Evolutionary conservation across 2,797 vertebrate species (phyloP), one percentile per base, ranked within the genome.

Genomic region (Meda fulgida): DNA sequence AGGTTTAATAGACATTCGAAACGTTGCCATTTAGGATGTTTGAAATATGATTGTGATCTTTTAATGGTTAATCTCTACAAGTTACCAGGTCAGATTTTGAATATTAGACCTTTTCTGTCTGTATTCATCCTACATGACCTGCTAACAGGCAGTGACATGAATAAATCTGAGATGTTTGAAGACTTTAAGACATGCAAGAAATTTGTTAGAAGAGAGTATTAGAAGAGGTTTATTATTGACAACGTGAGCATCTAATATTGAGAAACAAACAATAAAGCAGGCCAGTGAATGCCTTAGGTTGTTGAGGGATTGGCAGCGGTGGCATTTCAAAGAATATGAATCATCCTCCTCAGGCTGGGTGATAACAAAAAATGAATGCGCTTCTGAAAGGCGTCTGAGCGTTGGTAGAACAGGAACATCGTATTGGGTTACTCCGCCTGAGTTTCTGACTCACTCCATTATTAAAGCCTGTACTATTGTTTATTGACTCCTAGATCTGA

Each of bases 261-360:
- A 81, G 36, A 63, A 80, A 77, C 63, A 69, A 72, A 81, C 79
- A 78, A 70, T 66, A 38, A 78, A 43, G 40, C 10, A 5, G 58
- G 60, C 36, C 77, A 38, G 31, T 21, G 43, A 78, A 84, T 2
- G 23, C 53, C 87, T 70, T 72, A 80, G 87, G 83, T 84, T 85
- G 82, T 89, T 90, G 70, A 84, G 85, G 89, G 75, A 83, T 83
- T 77, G 92, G 83, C 89, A 90, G 91, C 88, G 76, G 29, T 89
- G 91, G 85, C 89, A 92, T 93, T 92, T 92, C 84, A 85, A 91
- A 89, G 88, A 86, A 90, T 89, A 90, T 87, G 66, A 89, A 85
- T 92, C 75, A 89, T 87, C 82, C 80, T 87, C 82, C 83, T 88
- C 89, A 91, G 89, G 87, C 91, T 88, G 89, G 80, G 90, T 29